These are phyloP conservation scores for Equus przewalskii DNA, from an alignment of 2,113 vertebrate genomes.

Conservation along the genomic window DNA sequence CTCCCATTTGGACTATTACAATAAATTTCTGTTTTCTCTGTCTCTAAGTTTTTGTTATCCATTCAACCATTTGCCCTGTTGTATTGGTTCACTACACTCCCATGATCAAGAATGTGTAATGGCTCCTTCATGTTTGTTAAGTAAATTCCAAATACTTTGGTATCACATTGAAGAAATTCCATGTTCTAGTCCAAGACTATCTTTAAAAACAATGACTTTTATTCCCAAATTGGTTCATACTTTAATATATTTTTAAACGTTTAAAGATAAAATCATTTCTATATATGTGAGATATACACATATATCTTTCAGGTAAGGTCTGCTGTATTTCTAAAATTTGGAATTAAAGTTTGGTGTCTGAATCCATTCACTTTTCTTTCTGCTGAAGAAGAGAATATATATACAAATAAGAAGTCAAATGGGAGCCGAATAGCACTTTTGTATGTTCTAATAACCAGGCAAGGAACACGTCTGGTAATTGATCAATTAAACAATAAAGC, in stretches of 20 bases:
- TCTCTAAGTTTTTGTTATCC: neutral
- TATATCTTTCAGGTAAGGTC: neutral
- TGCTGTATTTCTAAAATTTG: neutral
- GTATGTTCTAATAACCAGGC: neutral
- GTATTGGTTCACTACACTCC: neutral
- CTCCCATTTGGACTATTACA: neutral
- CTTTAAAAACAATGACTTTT: neutral
- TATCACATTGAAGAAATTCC: neutral
- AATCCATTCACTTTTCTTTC: neutral
- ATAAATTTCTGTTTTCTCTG: neutral
- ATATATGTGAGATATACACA: neutral
- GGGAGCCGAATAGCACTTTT: neutral
- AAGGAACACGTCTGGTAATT: neutral
- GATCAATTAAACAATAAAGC: neutral
- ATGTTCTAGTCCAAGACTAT: neutral
- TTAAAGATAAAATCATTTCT: neutral
- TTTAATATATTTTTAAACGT: neutral
- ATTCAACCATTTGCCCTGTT: neutral
- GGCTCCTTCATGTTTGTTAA: neutral
- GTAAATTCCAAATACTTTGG: neutral
- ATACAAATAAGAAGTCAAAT: neutral
- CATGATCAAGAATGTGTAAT: neutral
- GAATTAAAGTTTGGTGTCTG: neutral
- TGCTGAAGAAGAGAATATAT: neutral
- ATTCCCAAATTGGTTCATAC: neutral